A percentile compares a stretch with the other conserved stretches of the same genome.
Evolutionary conservation across 1,140 invertebrate species (phyloP).

Genomic region (Nebria ingens): DNA sequence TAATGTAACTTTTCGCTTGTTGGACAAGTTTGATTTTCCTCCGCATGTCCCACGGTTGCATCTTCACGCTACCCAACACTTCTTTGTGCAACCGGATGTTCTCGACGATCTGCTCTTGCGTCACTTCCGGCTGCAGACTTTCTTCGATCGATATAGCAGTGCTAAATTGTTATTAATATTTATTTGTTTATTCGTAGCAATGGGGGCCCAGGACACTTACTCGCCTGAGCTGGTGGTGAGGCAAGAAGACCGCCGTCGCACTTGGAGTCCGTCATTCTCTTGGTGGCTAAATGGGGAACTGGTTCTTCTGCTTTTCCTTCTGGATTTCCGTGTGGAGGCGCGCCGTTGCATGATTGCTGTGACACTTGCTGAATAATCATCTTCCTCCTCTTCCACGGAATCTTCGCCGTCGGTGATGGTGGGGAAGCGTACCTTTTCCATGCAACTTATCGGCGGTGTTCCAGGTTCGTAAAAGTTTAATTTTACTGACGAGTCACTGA

Average conservation of each 20-base stretch:
- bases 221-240: slow-evolving; percentile 78
- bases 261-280: slow-evolving; percentile 24
- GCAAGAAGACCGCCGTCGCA: slow-evolving; percentile 60
- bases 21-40: slow-evolving; percentile 76
- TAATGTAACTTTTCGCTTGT: slow-evolving; percentile 78
- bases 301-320: slow-evolving; percentile 46
- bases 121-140: slow-evolving; percentile 40
- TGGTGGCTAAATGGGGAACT: slow-evolving; percentile 62
- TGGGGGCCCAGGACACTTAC: slow-evolving; percentile 41
- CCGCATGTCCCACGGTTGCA: slow-evolving; percentile 80
- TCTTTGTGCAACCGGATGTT: slow-evolving; percentile 89
- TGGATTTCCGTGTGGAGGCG: slow-evolving; percentile 52
- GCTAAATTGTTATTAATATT: slow-evolving; percentile 34
- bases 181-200: neutral
- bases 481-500: slow-evolving; percentile 33
- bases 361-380: slow-evolving; percentile 73
- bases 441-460: slow-evolving; percentile 10
- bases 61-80: slow-evolving; percentile 75
- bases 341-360: slow-evolving; percentile 68
- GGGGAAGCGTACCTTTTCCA: slow-evolving; percentile 28
- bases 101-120: slow-evolving; percentile 80
- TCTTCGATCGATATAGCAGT: slow-evolving; percentile 68
- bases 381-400: too few relatives aligned
- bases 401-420: slow-evolving; percentile 34
- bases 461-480: slow-evolving; percentile 31